Percentiles rank a stretch among this genome's conserved stretches.
Evolutionary conservation across 92 coral and sea anemone species (phyloP).

Genomic region (Bergia sp.): DNA sequence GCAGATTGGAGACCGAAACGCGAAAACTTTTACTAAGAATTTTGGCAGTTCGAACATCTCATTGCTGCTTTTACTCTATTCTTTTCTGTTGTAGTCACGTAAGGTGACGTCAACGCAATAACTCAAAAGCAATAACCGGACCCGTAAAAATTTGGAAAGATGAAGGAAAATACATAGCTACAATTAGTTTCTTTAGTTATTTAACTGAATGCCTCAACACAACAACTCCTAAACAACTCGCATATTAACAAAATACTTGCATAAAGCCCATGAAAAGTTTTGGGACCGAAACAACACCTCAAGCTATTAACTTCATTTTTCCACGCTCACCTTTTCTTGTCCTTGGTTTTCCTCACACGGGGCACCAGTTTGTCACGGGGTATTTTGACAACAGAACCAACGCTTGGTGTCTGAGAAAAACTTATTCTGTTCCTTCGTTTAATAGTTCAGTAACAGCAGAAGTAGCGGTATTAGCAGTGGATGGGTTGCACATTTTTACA

Average conservation of each 20-base stretch:
- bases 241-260: background rate
- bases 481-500: too few relatives aligned
- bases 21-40: background rate
- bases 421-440: too few relatives aligned
- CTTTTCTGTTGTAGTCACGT: background rate
- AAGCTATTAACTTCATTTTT: background rate
- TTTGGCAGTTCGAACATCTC: background rate
- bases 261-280: background rate
- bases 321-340: background rate
- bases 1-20: background rate
- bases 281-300: background rate
- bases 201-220: background rate
- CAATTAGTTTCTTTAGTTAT: background rate
- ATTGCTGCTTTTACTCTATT: background rate
- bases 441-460: too few relatives aligned
- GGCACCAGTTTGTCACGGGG: background rate
- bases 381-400: too few relatives aligned
- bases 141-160: background rate
- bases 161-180: background rate
- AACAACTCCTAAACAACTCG: background rate
- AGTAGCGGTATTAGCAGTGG: too few relatives aligned
- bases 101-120: background rate
- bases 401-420: too few relatives aligned
- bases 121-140: background rate
- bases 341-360: background rate